Evolutionary conservation across 2,888 invertebrate genomes (phyloP), one percentile per base, ranked within the genome.

Genomic region (Orgyia antiqua): DNA sequence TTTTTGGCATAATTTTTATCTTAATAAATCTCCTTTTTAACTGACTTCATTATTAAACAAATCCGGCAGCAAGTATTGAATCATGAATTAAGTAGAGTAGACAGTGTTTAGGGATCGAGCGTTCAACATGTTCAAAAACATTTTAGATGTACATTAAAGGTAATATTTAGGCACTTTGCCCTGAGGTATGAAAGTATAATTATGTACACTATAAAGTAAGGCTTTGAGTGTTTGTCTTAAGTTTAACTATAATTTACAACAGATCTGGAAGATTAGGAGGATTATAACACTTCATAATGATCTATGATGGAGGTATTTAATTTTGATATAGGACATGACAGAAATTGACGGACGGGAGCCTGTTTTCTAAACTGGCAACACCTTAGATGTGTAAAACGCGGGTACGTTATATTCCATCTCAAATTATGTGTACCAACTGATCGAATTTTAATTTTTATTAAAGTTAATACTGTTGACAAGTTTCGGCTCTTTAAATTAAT

Each of bases 221-320:
- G 63, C 50, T 49, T 54, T 53, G 57, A 63, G 62, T 74, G 73
- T 76, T 72, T 76, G 61, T 64, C 59, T 68, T 59, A 72, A 77
- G 72, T 78, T 74, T 66, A 72, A 75, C 71, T 72, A 69, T 69
- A 79, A 77, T 79, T 80, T 73, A 69, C 61, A 55, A 66, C 69
- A 74, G 73, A 77, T 80, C 74, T 73, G 51, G 55, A 70, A 80
- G 80, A 80, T 82, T 77, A 82, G 70, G 55, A 70, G 80, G 80
- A 80, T 82, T 77, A 82, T 69, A 61, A 68, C 72, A 72, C 72
- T 70, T 67, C 62, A 57, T 59, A 60, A 50, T 56, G 66, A 57
- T 60, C 61, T 58, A 59, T 61, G 58, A 68, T 58, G 58, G 61
- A 56, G 61, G 64, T 56, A 59, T 58, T 59, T 55, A 53, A 45